phyloP scores from a whole-genome alignment of 2,888 invertebrate species.

The Ochropleura leucogaster region DNA sequence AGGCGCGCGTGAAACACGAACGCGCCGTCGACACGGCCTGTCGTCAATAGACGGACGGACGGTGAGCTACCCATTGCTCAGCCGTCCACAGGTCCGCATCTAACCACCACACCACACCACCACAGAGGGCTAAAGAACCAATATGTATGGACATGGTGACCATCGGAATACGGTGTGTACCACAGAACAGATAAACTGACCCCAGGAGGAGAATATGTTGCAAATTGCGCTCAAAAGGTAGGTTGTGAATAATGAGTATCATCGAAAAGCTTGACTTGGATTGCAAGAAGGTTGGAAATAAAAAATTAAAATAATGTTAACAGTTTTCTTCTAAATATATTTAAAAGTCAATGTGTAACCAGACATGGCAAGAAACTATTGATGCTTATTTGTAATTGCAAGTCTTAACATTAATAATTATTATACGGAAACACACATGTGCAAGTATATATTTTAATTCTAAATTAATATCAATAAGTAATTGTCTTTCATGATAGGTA shows the following conservation, averaged over 20 bases:
- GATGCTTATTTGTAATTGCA: conserved; percentile 25
- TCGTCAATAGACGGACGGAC: too few relatives aligned
- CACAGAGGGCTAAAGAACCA: too few relatives aligned
- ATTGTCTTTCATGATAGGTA: conserved; percentile 12
- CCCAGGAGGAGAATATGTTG: not conserved
- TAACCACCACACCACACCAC: too few relatives aligned
- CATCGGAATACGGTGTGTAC: not conserved
- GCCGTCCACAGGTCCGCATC: too few relatives aligned
- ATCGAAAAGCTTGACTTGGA: not conserved
- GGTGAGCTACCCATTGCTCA: too few relatives aligned
- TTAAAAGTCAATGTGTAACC: conserved; percentile 47
- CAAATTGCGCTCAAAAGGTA: too few relatives aligned
- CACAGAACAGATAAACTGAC: too few relatives aligned
- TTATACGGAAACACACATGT: conserved; percentile 7
- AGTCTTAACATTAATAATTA: conserved; percentile 15
- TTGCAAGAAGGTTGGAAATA: not conserved
- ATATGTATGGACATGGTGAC: too few relatives aligned
- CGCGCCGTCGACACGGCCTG: too few relatives aligned
- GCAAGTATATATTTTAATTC: not conserved
- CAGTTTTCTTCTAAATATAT: conserved; percentile 22
- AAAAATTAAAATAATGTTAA: not conserved
- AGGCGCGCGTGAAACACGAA: too few relatives aligned
- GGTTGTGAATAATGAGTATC: not conserved
- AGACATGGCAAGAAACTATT: conserved; percentile 56
- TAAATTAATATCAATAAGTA: conserved; percentile 39